Base-by-base conservation (phyloP, 2,888 invertebrate genomes). In the Minunthozetes semirufus region DNA sequence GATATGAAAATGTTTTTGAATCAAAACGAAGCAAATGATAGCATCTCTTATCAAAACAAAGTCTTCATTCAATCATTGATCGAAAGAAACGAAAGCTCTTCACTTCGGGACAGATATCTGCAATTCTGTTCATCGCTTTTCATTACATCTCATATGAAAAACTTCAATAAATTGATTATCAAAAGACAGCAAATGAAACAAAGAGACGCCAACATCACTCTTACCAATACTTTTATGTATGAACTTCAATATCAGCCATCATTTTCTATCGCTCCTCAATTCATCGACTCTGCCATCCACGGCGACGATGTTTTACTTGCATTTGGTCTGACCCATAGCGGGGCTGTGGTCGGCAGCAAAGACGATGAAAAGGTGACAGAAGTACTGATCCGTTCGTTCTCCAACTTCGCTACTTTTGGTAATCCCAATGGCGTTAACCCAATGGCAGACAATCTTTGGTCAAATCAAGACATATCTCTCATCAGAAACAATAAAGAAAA, bases 161-260 rank as follows among this genome's bases (percentile, higher is more conserved):
- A 42, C 38, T 66, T 78, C 11, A 74, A 75, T 0, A 70, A 76
- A 19, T 25, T 75, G 0, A 53, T 75, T 38, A 70, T 6, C 3
- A 38, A 29, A 6, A 72, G 17, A 56, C 48, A 42, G 42, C 46
- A 5, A n/a, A 19, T 19, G 19, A 68, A 48, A 29, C 50, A 56
- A 19, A 33, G 9, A 22, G 50, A 68, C 22, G 46, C 46, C 25
- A 75, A n/a, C n/a, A 71, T 42, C 22, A 29, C 29, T 5, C 33
- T 66, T 1, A 72, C 33, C 22, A 63, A 66, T 13, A 78, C 80
- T 3, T 81, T 74, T 76, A 77, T 79, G 11, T 81, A 81, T 76
- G 77, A 80, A 46, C 80, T 81, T 46, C 74, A 76, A n/a, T 80
- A 81, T 66, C 74, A 80, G 8, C 79, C 81, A 0, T 77, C 78